Percentiles rank a stretch among this genome's conserved stretches.
Conservation (phyloP, 2,113 vertebrate species). For the Sceloporus tristichus region DNA sequence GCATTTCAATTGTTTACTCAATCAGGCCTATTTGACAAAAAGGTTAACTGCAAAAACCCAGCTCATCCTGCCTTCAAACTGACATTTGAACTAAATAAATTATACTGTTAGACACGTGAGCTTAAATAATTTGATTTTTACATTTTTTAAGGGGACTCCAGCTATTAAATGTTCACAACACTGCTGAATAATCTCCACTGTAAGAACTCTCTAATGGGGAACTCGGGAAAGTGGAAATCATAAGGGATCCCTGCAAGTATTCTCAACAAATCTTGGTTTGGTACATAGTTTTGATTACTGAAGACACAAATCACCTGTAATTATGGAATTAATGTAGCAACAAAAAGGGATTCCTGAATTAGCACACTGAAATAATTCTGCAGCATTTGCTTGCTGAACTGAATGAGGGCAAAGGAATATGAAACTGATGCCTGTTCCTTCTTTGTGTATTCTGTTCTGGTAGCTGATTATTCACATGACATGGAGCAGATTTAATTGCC, state of each 20-base stretch:
- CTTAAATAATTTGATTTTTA: neutral
- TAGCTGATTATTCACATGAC: neutral
- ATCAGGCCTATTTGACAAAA: neutral
- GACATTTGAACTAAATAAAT: neutral
- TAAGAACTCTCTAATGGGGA: neutral
- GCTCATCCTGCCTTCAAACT: neutral
- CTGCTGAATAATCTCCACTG: too few relatives aligned
- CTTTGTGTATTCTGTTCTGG: neutral
- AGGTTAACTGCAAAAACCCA: neutral
- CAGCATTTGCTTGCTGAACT: neutral
- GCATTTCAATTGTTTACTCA: slow-evolving; percentile 7
- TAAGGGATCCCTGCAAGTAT: neutral
- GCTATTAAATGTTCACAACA: neutral
- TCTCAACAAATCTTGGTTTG: neutral
- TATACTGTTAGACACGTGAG: neutral
- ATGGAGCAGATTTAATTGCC: neutral
- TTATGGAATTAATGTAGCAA: neutral
- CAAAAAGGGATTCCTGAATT: neutral
- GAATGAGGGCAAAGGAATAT: neutral
- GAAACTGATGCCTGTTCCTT: neutral
- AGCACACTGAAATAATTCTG: neutral
- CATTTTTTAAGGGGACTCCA: neutral
- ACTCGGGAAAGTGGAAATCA: neutral
- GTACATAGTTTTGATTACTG: neutral
- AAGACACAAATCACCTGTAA: neutral